Base-by-base conservation (phyloP, 2,888 invertebrate genomes). In the Apodemia zela region DNA sequence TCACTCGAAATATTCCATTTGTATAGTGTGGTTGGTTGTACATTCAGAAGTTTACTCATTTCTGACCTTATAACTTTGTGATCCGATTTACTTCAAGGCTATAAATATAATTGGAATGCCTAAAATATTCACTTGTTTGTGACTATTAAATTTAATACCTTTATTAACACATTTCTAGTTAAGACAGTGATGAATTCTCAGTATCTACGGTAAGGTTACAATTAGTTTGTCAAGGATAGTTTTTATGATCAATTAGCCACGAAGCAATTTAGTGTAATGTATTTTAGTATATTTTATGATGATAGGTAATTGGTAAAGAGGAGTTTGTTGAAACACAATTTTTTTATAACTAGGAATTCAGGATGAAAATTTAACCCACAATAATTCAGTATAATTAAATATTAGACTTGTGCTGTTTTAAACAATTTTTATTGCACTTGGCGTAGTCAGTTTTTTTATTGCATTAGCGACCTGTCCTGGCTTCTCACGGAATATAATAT, bases 1-100 rank as follows among this genome's bases (percentile, higher is more conserved):
- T 82, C 83, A 80, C 84, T 82, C 81, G 74, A 63, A 78, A 80
- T 82, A 84, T 72, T 85, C 82, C 82, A 80, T 78, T 79, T 81
- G 80, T 82, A 80, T 77, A 76, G 82, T 84, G 80, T 84, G 84
- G 54, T 42, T 42, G 42, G 42, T 54, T 54, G 54, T 54, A 54
- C 54, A 54, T 25, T 67, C 68, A 67, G 68, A 70, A 67, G 67
- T 68, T 67, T 68, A 61, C 60, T 67, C 65, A 62, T 62, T 51
- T 59, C 35, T 66, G 63, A 65, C 66, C 67, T 66, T 66, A 61
- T 65, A 42, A 66, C 64, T 66, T 66, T 66, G 68, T 69, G 67
- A 67, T 69, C 47, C 65, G 62, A 66, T 62, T 67, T 60, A 63
- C 54, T 67, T 67, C 67, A 67, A 47, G 67, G 63, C 67, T 69